Evolutionary conservation across 2,888 invertebrate genomes (phyloP).

Genomic region (Aporophyla nigra): DNA sequence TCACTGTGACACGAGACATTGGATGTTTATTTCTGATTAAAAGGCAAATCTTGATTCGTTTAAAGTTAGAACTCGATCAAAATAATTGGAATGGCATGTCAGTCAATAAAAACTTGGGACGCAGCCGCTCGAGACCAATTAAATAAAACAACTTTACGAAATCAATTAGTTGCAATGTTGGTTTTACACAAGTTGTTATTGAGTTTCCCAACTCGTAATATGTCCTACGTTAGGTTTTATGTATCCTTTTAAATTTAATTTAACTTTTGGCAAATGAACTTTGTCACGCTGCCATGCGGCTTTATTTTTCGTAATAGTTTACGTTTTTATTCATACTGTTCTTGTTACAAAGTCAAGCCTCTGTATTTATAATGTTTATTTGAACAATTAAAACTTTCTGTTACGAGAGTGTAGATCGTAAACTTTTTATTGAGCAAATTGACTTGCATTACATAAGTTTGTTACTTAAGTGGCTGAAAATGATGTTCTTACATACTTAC

Average conservation of each 20-base stretch:
- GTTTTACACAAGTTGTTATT: slow-evolving; percentile 84
- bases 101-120: slow-evolving; percentile 80
- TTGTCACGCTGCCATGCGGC: slow-evolving; percentile 25
- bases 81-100: slow-evolving; percentile 76
- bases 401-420: slow-evolving; percentile 30
- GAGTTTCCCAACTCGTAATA: slow-evolving; percentile 82
- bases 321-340: slow-evolving; percentile 39
- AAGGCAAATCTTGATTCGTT: slow-evolving; percentile 60
- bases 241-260: slow-evolving; percentile 65
- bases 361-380: slow-evolving; percentile 38
- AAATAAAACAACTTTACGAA: slow-evolving; percentile 85
- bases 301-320: slow-evolving; percentile 46
- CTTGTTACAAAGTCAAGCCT: slow-evolving; percentile 20
- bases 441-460: slow-evolving; percentile 48
- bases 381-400: slow-evolving; percentile 45
- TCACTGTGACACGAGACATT: slow-evolving; percentile 24
- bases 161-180: slow-evolving; percentile 86
- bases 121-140: slow-evolving; percentile 79
- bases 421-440: slow-evolving; percentile 57
- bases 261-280: slow-evolving; percentile 51
- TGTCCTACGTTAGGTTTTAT: slow-evolving; percentile 69
- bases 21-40: slow-evolving; percentile 56
- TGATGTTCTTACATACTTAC: slow-evolving; percentile 40
- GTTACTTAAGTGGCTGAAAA: slow-evolving; percentile 51
- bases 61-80: slow-evolving; percentile 68